Percentiles rank a stretch among this genome's conserved stretches.
Conservation (phyloP, 2,113 vertebrate genomes). For the Sprattus sprattus region DNA sequence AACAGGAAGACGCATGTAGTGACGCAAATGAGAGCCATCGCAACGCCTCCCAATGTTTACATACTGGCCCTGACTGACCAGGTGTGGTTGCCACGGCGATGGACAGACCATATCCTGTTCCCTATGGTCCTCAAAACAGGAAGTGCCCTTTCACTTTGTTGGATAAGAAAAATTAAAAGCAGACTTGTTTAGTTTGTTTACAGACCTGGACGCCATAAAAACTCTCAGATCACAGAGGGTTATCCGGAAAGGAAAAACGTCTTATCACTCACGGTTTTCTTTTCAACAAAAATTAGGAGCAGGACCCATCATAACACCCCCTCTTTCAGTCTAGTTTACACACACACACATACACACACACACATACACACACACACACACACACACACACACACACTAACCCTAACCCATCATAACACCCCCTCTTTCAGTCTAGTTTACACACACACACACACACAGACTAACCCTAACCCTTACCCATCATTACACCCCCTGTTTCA, state of each 20-base stretch:
- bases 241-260: not conserved
- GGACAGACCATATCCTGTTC: not conserved
- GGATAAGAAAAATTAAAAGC: not conserved
- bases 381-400: no score
- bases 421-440: no score
- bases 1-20: not conserved
- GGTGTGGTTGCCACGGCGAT: not conserved
- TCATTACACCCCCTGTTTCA: no score
- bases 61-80: not conserved
- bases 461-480: no score
- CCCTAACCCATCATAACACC: no score
- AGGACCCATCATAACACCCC: not conserved
- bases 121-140: not conserved
- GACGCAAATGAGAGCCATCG: not conserved
- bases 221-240: not conserved
- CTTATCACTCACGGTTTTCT: not conserved
- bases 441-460: no score
- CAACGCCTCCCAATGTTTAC: not conserved
- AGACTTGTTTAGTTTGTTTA: not conserved
- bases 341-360: no score
- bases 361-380: no score
- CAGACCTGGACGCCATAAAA: not conserved
- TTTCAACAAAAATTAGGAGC: not conserved
- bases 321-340: not conserved
- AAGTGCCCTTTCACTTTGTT: constrained; percentile 17